These are phyloP conservation scores for Sarcophaga variegata DNA, from an alignment of 2,888 invertebrate species.

Conservation along the genomic window DNA sequence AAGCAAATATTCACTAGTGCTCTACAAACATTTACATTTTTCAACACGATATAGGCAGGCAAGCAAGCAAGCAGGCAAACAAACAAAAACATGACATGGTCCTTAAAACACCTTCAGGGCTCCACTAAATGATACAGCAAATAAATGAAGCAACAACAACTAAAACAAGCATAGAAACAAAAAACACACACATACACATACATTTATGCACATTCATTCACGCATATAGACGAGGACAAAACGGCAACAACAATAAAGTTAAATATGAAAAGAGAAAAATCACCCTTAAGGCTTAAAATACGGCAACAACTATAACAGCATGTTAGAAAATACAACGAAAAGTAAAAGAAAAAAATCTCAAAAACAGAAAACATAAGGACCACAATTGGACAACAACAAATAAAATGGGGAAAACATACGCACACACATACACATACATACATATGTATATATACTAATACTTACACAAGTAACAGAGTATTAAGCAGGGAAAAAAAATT, in stretches of 20 bases:
- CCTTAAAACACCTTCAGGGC: constrained; percentile 57
- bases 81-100: constrained; percentile 38
- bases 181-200: constrained; percentile 22
- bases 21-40: constrained; percentile 46
- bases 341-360: constrained; percentile 59
- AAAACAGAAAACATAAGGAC: constrained; percentile 60
- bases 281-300: constrained; percentile 72
- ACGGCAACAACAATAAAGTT: background rate
- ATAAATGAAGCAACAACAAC: background rate
- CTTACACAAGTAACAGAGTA: background rate
- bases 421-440: background rate
- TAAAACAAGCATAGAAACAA: background rate
- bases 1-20: constrained; percentile 41
- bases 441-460: too few relatives aligned
- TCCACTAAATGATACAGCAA: constrained; percentile 56
- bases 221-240: background rate
- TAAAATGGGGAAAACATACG: constrained; percentile 27
- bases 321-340: constrained; percentile 33
- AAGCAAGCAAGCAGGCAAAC: background rate
- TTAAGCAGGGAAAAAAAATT: background rate
- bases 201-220: background rate
- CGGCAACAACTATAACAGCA: constrained; percentile 70
- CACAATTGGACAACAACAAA: constrained; percentile 71
- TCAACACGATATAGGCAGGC: background rate
- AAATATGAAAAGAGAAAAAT: constrained; percentile 66